Conservation (phyloP, 2,113 vertebrate genomes). For the Pseudolaguvia tuberculata region DNA sequence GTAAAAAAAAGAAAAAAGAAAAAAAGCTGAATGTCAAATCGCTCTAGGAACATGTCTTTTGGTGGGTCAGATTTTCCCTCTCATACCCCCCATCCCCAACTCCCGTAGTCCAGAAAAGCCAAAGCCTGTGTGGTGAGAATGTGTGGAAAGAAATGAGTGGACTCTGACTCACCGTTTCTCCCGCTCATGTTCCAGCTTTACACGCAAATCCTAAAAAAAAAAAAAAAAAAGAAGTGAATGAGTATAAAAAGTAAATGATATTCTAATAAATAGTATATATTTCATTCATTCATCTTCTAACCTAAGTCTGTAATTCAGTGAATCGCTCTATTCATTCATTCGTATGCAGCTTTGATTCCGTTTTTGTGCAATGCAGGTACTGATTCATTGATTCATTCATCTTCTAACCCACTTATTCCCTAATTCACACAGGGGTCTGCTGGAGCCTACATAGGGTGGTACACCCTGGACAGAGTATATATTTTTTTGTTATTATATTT, state of each 20-base stretch:
- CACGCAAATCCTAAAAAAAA: constrained; percentile 76
- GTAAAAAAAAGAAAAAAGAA: constrained; percentile 18
- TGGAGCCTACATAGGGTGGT: too few relatives aligned
- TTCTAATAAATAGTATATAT: too few relatives aligned
- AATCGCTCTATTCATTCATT: too few relatives aligned
- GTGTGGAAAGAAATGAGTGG: constrained; percentile 25
- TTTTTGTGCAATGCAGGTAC: too few relatives aligned
- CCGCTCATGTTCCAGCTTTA: constrained; percentile 91
- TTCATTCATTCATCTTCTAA: too few relatives aligned
- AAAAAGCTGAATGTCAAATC: constrained; percentile 21
- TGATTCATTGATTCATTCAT: too few relatives aligned
- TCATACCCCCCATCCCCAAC: constrained; percentile 33
- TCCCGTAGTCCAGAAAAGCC: constrained; percentile 45
- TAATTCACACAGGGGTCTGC: too few relatives aligned
- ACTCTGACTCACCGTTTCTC: constrained; percentile 82
- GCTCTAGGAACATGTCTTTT: constrained; percentile 32
- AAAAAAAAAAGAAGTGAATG: constrained; percentile 38
- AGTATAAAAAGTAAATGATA: neutral
- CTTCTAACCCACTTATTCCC: too few relatives aligned
- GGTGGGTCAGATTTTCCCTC: constrained; percentile 52
- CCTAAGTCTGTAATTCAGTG: too few relatives aligned
- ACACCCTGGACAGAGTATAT: too few relatives aligned
- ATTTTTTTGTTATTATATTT: too few relatives aligned
- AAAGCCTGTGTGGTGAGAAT: constrained; percentile 11
- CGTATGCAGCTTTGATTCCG: too few relatives aligned